Evolutionary conservation across 2,888 invertebrate species (phyloP).

Genomic region (Dryobota labecula): DNA sequence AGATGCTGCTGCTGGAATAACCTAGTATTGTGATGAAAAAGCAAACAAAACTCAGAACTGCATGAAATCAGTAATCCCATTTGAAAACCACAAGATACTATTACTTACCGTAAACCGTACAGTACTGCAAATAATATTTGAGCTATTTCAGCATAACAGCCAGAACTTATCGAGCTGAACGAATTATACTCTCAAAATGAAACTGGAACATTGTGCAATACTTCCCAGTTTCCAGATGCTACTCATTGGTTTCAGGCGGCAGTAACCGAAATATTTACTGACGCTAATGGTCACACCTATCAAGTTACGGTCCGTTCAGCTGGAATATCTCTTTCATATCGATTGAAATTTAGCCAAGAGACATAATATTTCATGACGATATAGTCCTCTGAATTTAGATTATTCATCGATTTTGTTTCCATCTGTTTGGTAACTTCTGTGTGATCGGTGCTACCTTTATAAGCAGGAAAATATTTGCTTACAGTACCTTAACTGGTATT

Average conservation of each 20-base stretch:
- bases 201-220: conserved; percentile 69
- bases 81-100: not conserved
- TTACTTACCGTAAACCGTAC: not conserved
- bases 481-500: not conserved
- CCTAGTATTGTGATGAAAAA: not conserved
- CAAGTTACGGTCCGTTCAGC: conserved; percentile 63
- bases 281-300: conserved; percentile 65
- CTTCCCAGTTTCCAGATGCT: conserved; percentile 69
- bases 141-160: conserved; percentile 37
- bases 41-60: not conserved
- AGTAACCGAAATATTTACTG: conserved; percentile 70
- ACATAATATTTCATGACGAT: not conserved
- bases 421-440: not conserved
- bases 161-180: conserved; percentile 67
- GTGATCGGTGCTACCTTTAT: not conserved
- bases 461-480: conserved; percentile 11
- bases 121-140: conserved; percentile 27
- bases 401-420: not conserved
- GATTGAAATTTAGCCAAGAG: conserved; percentile 24
- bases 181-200: conserved; percentile 67
- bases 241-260: conserved; percentile 67
- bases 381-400: not conserved
- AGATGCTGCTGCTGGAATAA: too few relatives aligned
- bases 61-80: not conserved
- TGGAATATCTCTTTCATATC: conserved; percentile 49